Conservation (phyloP, 2,797 vertebrate genomes). For the Lacerta agilis region DNA sequence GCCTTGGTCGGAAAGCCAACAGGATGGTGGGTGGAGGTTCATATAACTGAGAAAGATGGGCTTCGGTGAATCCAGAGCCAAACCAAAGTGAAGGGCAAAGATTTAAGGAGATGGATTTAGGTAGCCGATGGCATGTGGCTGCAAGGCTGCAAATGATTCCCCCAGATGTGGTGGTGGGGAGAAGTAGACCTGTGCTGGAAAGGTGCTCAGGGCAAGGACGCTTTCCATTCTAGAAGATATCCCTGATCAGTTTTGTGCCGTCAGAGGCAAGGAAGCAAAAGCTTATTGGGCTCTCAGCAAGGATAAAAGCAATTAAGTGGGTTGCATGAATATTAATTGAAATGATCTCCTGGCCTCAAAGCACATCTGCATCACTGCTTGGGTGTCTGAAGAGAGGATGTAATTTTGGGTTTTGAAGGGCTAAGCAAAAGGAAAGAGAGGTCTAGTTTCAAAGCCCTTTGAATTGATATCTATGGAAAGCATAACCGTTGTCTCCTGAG, state of each 20-base stretch:
- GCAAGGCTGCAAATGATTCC: fast-evolving
- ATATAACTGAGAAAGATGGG: neutral
- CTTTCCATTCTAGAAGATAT: neutral
- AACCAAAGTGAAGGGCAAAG: neutral
- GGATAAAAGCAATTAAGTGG: constrained; percentile 51
- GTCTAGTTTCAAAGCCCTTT: constrained; percentile 46
- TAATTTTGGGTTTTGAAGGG: constrained; percentile 39
- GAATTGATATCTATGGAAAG: constrained; percentile 50
- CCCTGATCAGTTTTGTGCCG: neutral
- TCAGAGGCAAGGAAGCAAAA: neutral
- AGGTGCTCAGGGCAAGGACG: neutral
- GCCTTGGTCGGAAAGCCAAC: neutral
- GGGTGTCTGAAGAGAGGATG: constrained; percentile 55
- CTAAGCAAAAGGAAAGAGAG: constrained; percentile 40
- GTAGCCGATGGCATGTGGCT: fast-evolving
- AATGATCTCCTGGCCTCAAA: neutral
- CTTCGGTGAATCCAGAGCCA: neutral
- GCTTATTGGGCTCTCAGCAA: constrained; percentile 3
- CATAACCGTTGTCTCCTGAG: neutral
- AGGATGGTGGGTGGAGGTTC: neutral
- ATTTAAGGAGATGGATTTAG: neutral
- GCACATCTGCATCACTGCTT: constrained; percentile 32
- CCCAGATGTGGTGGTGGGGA: neutral
- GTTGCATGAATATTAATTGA: constrained; percentile 60
- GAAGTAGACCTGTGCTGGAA: neutral